Base-by-base conservation (phyloP, 2,797 vertebrate genomes). In the Melanotaenia boesemani region DNA sequence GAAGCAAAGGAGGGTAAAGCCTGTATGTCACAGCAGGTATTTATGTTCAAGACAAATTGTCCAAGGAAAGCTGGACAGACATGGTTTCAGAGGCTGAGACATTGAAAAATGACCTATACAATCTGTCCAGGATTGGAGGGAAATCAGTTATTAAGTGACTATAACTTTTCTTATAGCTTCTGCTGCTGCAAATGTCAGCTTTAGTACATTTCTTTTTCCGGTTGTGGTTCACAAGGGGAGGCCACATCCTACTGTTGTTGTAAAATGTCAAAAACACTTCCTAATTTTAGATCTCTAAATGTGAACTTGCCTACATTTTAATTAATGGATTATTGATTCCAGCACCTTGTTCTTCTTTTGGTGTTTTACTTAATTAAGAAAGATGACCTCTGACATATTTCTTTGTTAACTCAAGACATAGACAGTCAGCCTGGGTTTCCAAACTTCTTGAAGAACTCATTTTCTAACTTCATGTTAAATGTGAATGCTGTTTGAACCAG, bases 91-190 rank as follows among this genome's bases (percentile, higher is more conserved):
- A 48, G 18, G n/a, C 46, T 20, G 46, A 8, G 6, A 22, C 2
- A 66, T 55, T 74, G 20, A 70, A 79, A 72, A 70, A 39, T 59
- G 7, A 75, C 70, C 75, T 65, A 32, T 41, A 74, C 63, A 65
- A 59, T 72, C 48, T 79, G 79, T 57, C 39, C 44, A 58, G 30
- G n/a, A 77, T 30, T 36, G 3, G 34, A 65, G 63, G 15, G 63
- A 76, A 79, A 80, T 73, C 60, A 77, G 68, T 75, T 65, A 81
- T 83, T 73, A 74, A 84, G 68, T 61, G 64, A 82, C 76, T 30
- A 6, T 72, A 70, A 71, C 71, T 82, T 69, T 74, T 79, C 67
- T 83, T 76, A 80, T 63, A 84, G 79, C 62, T 28, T 87, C 70
- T 89, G 77, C 54, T 77, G 54, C 63, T 39, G 60, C 16, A 75